Base-by-base conservation (phyloP, 2,797 vertebrate species). In the Synanceia verrucosa region DNA sequence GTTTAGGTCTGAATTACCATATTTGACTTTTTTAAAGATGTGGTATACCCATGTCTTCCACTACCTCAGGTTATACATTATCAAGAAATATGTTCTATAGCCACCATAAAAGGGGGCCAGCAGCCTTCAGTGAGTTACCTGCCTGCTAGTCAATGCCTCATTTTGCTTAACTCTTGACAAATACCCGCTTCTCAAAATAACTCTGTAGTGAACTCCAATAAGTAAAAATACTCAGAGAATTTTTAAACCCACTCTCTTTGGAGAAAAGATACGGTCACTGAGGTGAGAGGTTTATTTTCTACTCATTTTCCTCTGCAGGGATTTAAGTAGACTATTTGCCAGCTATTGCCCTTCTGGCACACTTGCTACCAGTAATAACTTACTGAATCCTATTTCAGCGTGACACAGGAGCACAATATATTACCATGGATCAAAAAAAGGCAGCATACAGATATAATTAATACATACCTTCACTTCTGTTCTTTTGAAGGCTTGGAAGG, bases 401-500 rank as follows among this genome's bases (percentile, higher is more conserved):
- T 37, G 12, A 58, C 10, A 33, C 6, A 1, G 13, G n/a, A 23
- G 9, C 24, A 50, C 4, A 26, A 43, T 43, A 55, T 18, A 19
- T 3, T 6, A 5, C 9, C n/a, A n/a, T 28, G 21, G 23, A 44
- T 26, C 2, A 55, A 46, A 41, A n/a, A 37, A 64, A 51, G 11
- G 5, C 2, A 6, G 21, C 11, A 33, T 10, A 13, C 13, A 41
- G 18, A 11, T 7, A 10, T 6, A 10, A 18, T n/a, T 0, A 24
- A 51, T 26, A 59, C 87, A 57, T 65, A 99, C 98, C 97, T 99
- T 99, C 43, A 98, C 95, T 93, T 99, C 98, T 16, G 97, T 91
- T 89, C 98, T 96, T 91, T 99, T 99, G 90, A 99, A 99, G 6
- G 98, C 98, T 78, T 96, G 94, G 86, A 99, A 99, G 71, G 97